Conservation (phyloP, 1,140 invertebrate genomes). For the Drosophila dunni region DNA sequence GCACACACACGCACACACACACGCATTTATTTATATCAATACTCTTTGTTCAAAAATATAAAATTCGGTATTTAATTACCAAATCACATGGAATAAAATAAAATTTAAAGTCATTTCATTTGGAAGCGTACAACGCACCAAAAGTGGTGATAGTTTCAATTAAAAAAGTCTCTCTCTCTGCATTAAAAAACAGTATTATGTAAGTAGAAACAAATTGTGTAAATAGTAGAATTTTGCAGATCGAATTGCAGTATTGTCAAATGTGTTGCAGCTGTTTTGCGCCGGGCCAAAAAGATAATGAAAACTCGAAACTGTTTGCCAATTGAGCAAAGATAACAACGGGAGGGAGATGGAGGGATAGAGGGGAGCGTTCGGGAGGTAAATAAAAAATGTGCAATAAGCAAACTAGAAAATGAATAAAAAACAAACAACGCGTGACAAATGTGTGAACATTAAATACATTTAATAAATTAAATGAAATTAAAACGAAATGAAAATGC, state of each 20-base stretch:
- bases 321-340: conserved; percentile 63
- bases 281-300: conserved; percentile 58
- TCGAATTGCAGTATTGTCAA: conserved; percentile 51
- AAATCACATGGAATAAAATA: conserved; percentile 2
- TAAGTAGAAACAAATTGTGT: conserved; percentile 38
- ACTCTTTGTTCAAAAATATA: conserved; percentile 7
- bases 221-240: conserved; percentile 34
- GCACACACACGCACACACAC: neutral
- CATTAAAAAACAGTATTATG: neutral
- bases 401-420: conserved; percentile 59
- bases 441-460: conserved; percentile 81
- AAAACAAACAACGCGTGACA: conserved; percentile 68
- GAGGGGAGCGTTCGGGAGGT: neutral
- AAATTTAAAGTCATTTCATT: conserved; percentile 7
- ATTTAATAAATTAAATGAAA: conserved; percentile 48
- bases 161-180: neutral
- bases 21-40: neutral
- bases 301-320: conserved; percentile 63
- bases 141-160: conserved; percentile 7
- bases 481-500: conserved; percentile 15
- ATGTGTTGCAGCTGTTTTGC: conserved; percentile 65
- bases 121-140: neutral
- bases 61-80: conserved; percentile 11
- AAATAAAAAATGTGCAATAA: conserved; percentile 30
- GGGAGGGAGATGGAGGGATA: neutral